These are phyloP conservation scores for Dryobota labecula DNA, from an alignment of 2,888 invertebrate genomes.

Conservation along the genomic window DNA sequence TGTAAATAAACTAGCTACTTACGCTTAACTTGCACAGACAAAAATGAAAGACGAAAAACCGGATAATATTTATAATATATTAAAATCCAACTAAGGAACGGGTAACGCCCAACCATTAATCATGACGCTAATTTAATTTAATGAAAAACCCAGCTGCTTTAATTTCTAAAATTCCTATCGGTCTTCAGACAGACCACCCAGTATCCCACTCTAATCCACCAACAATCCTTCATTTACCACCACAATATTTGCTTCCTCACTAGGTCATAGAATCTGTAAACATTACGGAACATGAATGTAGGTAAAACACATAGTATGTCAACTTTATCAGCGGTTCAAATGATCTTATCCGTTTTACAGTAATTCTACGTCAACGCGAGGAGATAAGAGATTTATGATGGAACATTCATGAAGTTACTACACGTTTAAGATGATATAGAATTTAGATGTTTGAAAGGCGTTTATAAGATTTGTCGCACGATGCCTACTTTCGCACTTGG, in stretches of 20 bases:
- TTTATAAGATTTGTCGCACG: too few relatives aligned
- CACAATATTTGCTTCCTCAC: conserved; percentile 42
- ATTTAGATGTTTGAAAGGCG: background rate
- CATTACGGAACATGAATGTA: conserved; percentile 58
- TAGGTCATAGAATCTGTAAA: conserved; percentile 58
- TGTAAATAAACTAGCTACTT: background rate
- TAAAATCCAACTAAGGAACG: conserved; percentile 5
- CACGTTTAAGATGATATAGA: conserved; percentile 1
- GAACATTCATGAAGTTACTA: conserved; percentile 28
- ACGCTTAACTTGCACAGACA: background rate
- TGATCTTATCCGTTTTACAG: conserved; percentile 49
- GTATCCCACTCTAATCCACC: conserved; percentile 4
- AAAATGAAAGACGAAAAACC: background rate
- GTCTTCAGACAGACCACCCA: conserved; percentile 35
- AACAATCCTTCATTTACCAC: conserved; percentile 30
- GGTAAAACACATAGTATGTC: conserved; percentile 53
- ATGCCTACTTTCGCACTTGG: too few relatives aligned
- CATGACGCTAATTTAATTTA: conserved; percentile 36
- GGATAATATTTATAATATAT: background rate
- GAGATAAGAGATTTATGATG: conserved; percentile 54
- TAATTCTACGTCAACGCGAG: conserved; percentile 39
- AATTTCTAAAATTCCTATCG: background rate
- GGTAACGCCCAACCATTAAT: conserved; percentile 40
- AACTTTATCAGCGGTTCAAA: conserved; percentile 44
- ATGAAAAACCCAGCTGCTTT: conserved; percentile 22